phyloP scores from a whole-genome alignment of 2,888 invertebrate genomes.

The Desoria tigrina region DNA sequence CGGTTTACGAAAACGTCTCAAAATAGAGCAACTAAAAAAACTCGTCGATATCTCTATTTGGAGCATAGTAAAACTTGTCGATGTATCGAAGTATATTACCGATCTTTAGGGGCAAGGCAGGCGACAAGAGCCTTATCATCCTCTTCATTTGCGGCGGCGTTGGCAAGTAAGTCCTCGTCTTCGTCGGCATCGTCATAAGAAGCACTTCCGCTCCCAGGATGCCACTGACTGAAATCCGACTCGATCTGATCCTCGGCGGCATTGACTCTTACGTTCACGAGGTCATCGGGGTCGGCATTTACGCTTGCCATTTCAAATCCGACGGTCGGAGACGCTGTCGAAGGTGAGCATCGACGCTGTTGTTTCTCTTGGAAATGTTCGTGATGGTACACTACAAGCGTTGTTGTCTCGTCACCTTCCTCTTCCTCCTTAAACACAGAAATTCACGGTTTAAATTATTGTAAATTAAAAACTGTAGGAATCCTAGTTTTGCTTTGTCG shows the following conservation, averaged over 20 bases:
- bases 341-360: constrained; percentile 5
- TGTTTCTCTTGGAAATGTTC: background rate
- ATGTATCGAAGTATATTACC: constrained; percentile 20
- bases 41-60: no score
- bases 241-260: constrained; percentile 8
- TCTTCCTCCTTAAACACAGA: constrained; percentile 23
- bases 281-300: constrained; percentile 40
- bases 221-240: constrained; percentile 19
- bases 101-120: constrained; percentile 40
- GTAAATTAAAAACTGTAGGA: no score
- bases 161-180: constrained; percentile 31
- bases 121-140: constrained; percentile 40
- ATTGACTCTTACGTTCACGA: constrained; percentile 23
- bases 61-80: background rate
- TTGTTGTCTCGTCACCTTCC: constrained; percentile 47
- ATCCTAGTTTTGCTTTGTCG: no score
- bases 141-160: constrained; percentile 23
- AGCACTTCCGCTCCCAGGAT: background rate
- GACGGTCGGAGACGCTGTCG: constrained; percentile 30
- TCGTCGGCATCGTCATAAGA: constrained; percentile 30
- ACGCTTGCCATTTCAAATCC: constrained; percentile 46
- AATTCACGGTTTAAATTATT: background rate
- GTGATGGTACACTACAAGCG: constrained; percentile 37
- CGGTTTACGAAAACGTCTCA: no score
- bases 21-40: no score